phyloP scores from a whole-genome alignment of 1,140 invertebrate genomes.

The Venustaconcha ellipsiformis region DNA sequence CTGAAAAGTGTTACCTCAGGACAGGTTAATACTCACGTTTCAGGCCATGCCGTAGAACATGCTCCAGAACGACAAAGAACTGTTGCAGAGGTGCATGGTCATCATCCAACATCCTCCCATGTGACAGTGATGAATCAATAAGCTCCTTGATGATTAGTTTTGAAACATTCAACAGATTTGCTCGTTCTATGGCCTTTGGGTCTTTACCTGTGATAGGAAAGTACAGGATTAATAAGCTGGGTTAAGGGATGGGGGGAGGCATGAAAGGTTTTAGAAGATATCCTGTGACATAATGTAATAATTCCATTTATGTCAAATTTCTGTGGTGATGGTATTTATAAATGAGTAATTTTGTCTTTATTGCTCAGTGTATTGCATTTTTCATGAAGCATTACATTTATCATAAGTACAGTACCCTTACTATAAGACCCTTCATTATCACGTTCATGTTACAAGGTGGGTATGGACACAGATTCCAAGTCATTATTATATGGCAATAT shows the following conservation, averaged over 20 bases:
- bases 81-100: conserved; percentile 93
- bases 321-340: no score
- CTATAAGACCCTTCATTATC: no score
- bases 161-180: conserved; percentile 96
- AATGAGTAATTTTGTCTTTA: no score
- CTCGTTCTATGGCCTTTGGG: conserved; percentile 90
- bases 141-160: conserved; percentile 98
- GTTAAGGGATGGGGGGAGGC: no score
- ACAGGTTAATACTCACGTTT: conserved; percentile 78
- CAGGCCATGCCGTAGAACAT: conserved; percentile 93
- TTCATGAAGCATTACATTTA: no score
- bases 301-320: no score
- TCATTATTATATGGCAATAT: no score
- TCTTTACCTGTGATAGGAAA: conserved; percentile 61
- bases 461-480: no score
- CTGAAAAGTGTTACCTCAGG: not conserved
- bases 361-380: no score
- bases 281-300: no score
- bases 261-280: not conserved
- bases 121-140: conserved; percentile 90
- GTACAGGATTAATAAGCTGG: not conserved
- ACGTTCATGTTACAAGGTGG: no score
- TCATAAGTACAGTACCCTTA: no score
- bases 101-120: conserved; percentile 83
- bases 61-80: conserved; percentile 97